These are phyloP conservation scores for Acheta domesticus DNA, from an alignment of 2,888 invertebrate species.

Conservation along the genomic window DNA sequence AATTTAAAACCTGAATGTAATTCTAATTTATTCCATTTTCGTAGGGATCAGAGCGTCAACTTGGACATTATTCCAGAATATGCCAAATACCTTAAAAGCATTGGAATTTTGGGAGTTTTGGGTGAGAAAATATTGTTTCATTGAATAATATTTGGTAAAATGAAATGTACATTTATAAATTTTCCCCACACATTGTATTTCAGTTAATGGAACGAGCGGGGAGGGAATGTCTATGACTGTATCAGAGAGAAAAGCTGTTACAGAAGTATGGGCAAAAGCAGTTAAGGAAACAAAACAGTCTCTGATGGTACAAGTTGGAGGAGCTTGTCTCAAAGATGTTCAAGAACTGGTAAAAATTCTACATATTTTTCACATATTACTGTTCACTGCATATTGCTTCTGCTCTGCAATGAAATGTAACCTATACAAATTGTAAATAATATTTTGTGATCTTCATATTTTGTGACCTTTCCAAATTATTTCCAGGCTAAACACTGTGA, in stretches of 20 bases:
- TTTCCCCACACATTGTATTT: not conserved
- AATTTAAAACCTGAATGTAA: constrained; percentile 26
- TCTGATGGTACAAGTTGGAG: constrained; percentile 71
- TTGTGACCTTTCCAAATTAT: not conserved
- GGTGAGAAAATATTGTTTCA: constrained; percentile 51
- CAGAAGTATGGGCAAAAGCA: constrained; percentile 63
- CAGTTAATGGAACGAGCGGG: constrained; percentile 77
- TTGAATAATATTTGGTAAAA: not conserved
- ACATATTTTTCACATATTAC: constrained; percentile 34
- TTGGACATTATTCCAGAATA: constrained; percentile 58
- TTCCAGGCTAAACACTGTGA: constrained; percentile 66
- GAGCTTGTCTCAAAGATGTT: constrained; percentile 64
- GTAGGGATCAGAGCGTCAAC: constrained; percentile 50
- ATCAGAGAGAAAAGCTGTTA: constrained; percentile 62
- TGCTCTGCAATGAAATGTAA: not conserved
- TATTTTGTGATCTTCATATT: not conserved
- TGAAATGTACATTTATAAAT: not conserved
- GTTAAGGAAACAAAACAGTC: constrained; percentile 53
- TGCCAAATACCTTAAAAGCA: constrained; percentile 59
- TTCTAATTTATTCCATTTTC: constrained; percentile 37
- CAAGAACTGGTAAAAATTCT: constrained; percentile 58
- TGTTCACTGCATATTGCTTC: not conserved
- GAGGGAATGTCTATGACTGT: constrained; percentile 68
- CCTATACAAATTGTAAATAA: not conserved
- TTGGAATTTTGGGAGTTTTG: constrained; percentile 63